Conservation (phyloP, 2,113 vertebrate species). For the Actenoides lindsayi region DNA sequence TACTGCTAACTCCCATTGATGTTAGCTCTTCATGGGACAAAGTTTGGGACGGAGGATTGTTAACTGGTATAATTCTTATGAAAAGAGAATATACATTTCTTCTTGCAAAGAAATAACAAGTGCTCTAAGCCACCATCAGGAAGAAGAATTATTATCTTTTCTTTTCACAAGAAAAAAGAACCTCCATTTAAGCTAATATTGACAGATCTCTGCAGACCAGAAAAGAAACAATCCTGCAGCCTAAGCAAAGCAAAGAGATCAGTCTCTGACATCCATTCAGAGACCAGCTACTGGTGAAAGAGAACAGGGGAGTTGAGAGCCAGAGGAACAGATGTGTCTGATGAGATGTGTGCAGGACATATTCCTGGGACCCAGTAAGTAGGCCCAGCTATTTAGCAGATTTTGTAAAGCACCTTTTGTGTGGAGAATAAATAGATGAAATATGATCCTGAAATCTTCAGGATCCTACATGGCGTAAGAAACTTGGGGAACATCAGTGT, state of each 20-base stretch:
- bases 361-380: slow-evolving; percentile 39
- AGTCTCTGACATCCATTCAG: slow-evolving; percentile 42
- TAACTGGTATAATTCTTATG: slow-evolving; percentile 63
- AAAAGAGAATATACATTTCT: slow-evolving; percentile 64
- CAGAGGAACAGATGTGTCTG: neutral
- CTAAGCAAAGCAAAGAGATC: slow-evolving; percentile 67
- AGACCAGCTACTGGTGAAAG: slow-evolving; percentile 48
- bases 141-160: slow-evolving; percentile 66
- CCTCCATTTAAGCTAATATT: slow-evolving; percentile 63
- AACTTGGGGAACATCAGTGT: slow-evolving; percentile 45
- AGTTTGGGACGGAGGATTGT: slow-evolving; percentile 49
- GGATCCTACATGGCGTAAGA: slow-evolving; percentile 39
- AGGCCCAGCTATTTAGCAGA: slow-evolving; percentile 63
- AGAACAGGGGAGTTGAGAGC: neutral
- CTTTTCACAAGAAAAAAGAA: slow-evolving; percentile 58
- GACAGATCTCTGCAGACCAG: slow-evolving; percentile 65
- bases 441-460: slow-evolving; percentile 50
- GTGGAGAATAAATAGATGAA: slow-evolving; percentile 55
- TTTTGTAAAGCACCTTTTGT: slow-evolving; percentile 62
- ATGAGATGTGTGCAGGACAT: neutral
- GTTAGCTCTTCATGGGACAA: slow-evolving; percentile 40
- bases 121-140: slow-evolving; percentile 60
- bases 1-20: slow-evolving; percentile 61
- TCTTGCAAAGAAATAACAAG: slow-evolving; percentile 67
- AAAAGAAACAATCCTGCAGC: slow-evolving; percentile 57